Evolutionary conservation across 2,113 vertebrate genomes (phyloP), one percentile per base, ranked within the genome.

Genomic region (Trachemys scripta): DNA sequence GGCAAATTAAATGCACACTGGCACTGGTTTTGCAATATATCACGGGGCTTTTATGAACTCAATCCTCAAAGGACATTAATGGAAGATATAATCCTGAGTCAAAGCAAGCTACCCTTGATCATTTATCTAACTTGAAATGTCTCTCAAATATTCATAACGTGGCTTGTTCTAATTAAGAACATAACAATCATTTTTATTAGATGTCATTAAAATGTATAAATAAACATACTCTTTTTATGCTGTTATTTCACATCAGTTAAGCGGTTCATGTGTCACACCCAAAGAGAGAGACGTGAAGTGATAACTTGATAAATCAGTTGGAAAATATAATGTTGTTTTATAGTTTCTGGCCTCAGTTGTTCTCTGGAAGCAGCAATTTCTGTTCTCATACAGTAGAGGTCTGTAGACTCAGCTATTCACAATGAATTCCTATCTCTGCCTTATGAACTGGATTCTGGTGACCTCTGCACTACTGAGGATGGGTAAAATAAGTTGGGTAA

Each of bases 151-250:
- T 80, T 86, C 87, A 89, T 86, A 86, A 65, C 84, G 13, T 62
- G 78, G 47, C 49, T 69, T 65, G 54, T 57, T 80, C 57, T 81
- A 88, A 57, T 87, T 80, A 95, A 93, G 76, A 90, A 87, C 42
- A 84, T 82, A 93, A 85, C 51, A 38, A 38, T 79, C 56, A 89
- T 95, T 96, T 95, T 95, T 86, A 89, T 82, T 57, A 65, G 24
- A 12, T 72, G 11, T 86, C 59, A 29, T 91, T 93, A 91, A 90
- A n/a, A 49, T 54, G 10, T 84, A 90, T 83, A 96, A 93, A 90
- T 94, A 80, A 62, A 65, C 19, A 22, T 72, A 20, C 56, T 85
- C 17, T 69, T 31, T 84, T 85, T 45, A 47, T 45, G 27, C 22
- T 62, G 47, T 47, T 89, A 35, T 84, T 89, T 95, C 89, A 45